Percentiles rank a stretch among this genome's conserved stretches.
Evolutionary conservation across 2,797 vertebrate species (phyloP).

Genomic region (Sebastes hubbsi): DNA sequence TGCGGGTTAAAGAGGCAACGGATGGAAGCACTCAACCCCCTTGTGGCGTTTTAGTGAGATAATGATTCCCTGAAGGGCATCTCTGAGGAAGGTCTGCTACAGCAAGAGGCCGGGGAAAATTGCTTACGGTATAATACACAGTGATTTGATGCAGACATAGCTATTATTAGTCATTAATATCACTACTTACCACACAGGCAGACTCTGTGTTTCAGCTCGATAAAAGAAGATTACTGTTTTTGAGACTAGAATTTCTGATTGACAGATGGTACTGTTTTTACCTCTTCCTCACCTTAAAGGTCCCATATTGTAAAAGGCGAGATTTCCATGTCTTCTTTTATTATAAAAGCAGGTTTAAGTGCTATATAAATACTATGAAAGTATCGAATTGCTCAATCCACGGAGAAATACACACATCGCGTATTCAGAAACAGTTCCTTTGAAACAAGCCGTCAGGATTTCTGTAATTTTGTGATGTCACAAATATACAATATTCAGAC

Average conservation of each 20-base stretch:
- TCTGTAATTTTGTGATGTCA: too few relatives aligned
- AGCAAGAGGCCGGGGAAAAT: constrained; percentile 16
- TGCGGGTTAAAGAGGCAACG: constrained; percentile 65
- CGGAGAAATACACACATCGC: too few relatives aligned
- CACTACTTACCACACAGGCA: background rate
- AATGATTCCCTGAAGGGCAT: constrained; percentile 62
- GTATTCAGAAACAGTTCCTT: too few relatives aligned
- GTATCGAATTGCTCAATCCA: too few relatives aligned
- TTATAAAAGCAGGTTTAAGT: too few relatives aligned
- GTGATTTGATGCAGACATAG: constrained; percentile 26
- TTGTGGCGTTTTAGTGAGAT: constrained; percentile 62
- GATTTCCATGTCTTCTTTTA: too few relatives aligned
- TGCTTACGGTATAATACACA: constrained; percentile 13
- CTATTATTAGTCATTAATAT: constrained; percentile 25
- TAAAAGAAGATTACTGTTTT: constrained; percentile 5
- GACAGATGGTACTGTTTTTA: background rate
- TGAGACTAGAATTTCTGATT: constrained; percentile 2
- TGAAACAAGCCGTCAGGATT: too few relatives aligned
- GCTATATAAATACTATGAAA: too few relatives aligned
- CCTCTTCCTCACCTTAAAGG: too few relatives aligned
- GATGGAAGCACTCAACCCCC: constrained; percentile 55
- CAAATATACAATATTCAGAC: rapidly evolving
- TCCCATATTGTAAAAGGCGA: too few relatives aligned
- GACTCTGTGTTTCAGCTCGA: background rate
- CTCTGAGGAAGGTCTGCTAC: constrained; percentile 45